Base-by-base conservation (phyloP, 1,140 invertebrate genomes). In the Drosophila tristis region DNA sequence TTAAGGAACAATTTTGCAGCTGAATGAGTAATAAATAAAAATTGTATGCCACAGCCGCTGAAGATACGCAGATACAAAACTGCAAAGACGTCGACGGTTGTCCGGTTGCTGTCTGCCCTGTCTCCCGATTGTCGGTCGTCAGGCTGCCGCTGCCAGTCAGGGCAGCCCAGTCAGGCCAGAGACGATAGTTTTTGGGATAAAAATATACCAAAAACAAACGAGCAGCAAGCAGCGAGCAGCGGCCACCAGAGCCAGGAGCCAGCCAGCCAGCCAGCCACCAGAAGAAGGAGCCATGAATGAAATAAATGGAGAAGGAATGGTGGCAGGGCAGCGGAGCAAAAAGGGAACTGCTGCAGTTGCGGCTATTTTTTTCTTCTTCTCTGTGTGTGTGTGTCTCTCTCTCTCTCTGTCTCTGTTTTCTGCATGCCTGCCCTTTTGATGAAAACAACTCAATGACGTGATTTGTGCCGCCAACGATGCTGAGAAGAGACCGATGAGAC, bases 1-100 rank as follows among this genome's bases (percentile, higher is more conserved):
- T 91, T 91, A 91, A 91, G 89, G 89, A 91, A 91, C 89, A 91
- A 91, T 91, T 91, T 91, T 91, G 89, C 89, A 91, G 89, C 80
- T 91, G 89, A 91, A 91, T 91, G 89, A 91, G 90, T 91, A 91
- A 91, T 91, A 91, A 91, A 91, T 91, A 91, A 86, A 86, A 86
- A 86, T 86, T 86, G 82, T 90, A 91, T 91, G 82, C 87, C 78
- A 79, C 61, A 81, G 81, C 35, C 35, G 35, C 35, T 11, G 35
- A 39, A 82, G 57, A 70, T 81, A 90, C 76, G 78, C 86, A 90
- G 86, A 90, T 90, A 90, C 81, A 85, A 86, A 90, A 80, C 78
- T 90, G 80, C 81, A 78, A 39, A 90, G 80, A 86, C 67, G 67
- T 71, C 67, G 67, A 70, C 67, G 67, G 63, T 50, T 66, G 62